A percentile compares a stretch with the other conserved stretches of the same genome.
These are phyloP conservation scores for Zoanthus solanderi DNA, from an alignment of 92 coral and sea anemone genomes.

Conservation along the genomic window DNA sequence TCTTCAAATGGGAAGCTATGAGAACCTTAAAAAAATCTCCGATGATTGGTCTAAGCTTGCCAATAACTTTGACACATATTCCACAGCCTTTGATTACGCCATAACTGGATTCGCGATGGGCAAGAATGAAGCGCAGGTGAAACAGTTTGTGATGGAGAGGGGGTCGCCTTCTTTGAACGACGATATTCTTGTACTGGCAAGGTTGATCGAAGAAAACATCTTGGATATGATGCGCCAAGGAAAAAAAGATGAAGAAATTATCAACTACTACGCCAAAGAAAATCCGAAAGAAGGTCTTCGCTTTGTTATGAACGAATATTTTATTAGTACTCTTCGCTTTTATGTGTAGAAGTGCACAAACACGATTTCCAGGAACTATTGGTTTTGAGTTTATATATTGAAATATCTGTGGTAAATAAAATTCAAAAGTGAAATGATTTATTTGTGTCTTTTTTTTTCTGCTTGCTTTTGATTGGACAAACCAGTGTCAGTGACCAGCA, in stretches of 20 bases:
- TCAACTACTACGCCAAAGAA: slow-evolving; percentile 75
- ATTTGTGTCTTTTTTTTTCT: too few species aligned
- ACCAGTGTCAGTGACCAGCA: too few species aligned
- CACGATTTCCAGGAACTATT: too few species aligned
- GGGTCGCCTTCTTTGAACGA: slow-evolving; percentile 54
- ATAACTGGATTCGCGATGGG: slow-evolving; percentile 70
- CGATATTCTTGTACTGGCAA: slow-evolving; percentile 70
- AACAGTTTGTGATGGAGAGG: slow-evolving; percentile 37
- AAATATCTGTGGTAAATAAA: too few species aligned
- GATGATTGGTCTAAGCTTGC: slow-evolving; percentile 77
- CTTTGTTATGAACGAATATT: slow-evolving; percentile 69
- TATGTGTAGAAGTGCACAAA: background rate
- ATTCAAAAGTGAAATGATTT: too few species aligned
- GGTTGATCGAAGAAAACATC: slow-evolving; percentile 68
- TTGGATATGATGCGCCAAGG: slow-evolving; percentile 72
- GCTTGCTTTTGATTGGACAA: too few species aligned
- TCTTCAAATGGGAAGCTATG: slow-evolving; percentile 63
- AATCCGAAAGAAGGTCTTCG: slow-evolving; percentile 76
- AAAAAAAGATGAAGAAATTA: slow-evolving; percentile 67
- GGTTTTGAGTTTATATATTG: too few species aligned
- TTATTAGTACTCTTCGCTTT: slow-evolving; percentile 71
- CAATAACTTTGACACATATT: slow-evolving; percentile 66
- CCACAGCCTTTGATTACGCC: slow-evolving; percentile 70
- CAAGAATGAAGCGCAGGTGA: slow-evolving; percentile 57
- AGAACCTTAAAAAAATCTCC: slow-evolving; percentile 64